phyloP scores from a whole-genome alignment of 1,140 invertebrate species.

The Bombus pascuorum region DNA sequence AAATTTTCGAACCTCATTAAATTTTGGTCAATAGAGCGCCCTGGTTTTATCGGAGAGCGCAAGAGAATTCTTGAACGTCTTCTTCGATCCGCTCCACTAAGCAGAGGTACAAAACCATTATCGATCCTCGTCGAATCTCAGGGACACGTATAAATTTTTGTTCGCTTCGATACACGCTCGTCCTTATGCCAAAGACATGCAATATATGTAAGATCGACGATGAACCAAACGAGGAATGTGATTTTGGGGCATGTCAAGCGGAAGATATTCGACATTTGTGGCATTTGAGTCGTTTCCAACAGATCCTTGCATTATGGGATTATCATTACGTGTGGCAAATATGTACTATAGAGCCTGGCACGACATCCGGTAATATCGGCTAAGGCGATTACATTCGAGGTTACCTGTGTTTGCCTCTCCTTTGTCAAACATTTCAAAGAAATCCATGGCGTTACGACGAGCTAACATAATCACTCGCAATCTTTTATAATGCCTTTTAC shows the following conservation, averaged over 20 bases:
- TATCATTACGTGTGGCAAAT: constrained; percentile 64
- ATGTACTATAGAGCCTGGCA: constrained; percentile 44
- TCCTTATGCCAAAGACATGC: neutral
- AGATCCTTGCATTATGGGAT: constrained; percentile 63
- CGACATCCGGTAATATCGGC: constrained; percentile 56
- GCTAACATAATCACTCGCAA: neutral
- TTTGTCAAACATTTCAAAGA: constrained; percentile 45
- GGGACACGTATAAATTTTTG: constrained; percentile 10
- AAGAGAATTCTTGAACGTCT: neutral
- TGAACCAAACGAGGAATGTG: constrained; percentile 48
- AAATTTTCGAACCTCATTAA: neutral
- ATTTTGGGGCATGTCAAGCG: constrained; percentile 41
- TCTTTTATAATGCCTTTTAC: neutral
- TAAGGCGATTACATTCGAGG: constrained; percentile 60
- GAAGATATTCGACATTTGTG: constrained; percentile 57
- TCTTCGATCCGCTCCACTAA: neutral
- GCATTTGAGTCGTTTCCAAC: constrained; percentile 26
- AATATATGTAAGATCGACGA: neutral
- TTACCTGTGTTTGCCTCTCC: constrained; percentile 52
- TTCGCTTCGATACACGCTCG: neutral
- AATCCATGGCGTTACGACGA: neutral
- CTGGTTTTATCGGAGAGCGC: too few species aligned
- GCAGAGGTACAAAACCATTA: neutral
- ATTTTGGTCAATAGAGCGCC: neutral
- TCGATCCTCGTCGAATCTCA: neutral